Conservation (phyloP, 2,113 vertebrate species). For the Amphilophus citrinellus region DNA sequence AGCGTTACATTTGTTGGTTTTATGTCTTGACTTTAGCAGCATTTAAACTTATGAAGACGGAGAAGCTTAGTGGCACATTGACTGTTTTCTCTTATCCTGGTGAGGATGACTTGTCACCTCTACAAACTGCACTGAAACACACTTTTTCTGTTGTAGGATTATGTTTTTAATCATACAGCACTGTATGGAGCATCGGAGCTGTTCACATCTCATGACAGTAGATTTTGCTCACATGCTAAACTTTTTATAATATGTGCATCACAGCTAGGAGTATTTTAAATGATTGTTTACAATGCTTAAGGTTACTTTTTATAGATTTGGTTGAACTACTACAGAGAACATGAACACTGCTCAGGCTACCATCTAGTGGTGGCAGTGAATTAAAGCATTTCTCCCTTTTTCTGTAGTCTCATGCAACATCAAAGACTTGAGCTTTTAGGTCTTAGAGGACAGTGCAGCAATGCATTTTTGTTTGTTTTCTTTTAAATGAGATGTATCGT, state of each 20-base stretch:
- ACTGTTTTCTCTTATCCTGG: conserved; percentile 62
- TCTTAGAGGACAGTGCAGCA: background rate
- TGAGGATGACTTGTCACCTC: conserved; percentile 54
- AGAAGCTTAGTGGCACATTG: conserved; percentile 45
- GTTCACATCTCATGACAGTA: conserved; percentile 38
- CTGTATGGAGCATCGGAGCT: conserved; percentile 29
- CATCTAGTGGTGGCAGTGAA: conserved; percentile 26
- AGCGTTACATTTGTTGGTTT: conserved; percentile 3
- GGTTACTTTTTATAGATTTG: conserved; percentile 20
- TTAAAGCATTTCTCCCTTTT: conserved; percentile 17
- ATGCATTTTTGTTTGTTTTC: background rate
- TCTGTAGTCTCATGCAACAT: background rate
- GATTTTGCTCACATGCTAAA: conserved; percentile 3
- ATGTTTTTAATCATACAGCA: conserved; percentile 18
- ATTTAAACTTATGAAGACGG: conserved; percentile 27
- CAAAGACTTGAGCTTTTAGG: conserved; percentile 14
- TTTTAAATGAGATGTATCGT: background rate
- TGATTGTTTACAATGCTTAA: conserved; percentile 54
- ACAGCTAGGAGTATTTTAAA: conserved; percentile 22
- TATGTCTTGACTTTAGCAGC: conserved; percentile 20
- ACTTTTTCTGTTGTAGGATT: conserved; percentile 51
- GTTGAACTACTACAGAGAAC: background rate
- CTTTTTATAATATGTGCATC: conserved; percentile 14
- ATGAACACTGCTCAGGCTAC: conserved; percentile 12
- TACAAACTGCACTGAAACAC: conserved; percentile 72